Conservation (phyloP, 2,113 vertebrate species). For the Anoura caudifer region DNA sequence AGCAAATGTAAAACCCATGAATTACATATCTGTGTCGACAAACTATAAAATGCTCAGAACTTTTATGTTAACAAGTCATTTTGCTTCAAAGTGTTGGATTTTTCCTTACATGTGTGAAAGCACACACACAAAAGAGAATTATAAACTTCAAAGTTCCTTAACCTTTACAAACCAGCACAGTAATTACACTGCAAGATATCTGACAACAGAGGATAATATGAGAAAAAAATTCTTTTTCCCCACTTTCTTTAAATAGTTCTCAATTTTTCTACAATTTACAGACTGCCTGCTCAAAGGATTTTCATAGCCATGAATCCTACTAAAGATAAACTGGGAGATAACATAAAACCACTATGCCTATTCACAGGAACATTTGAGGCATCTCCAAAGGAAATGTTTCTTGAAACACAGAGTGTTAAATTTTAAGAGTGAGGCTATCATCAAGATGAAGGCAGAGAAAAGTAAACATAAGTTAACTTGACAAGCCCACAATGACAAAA, state of each 20-base stretch:
- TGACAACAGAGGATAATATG: neutral
- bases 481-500: constrained; percentile 32
- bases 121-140: neutral
- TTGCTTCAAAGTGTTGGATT: neutral
- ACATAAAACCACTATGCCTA: constrained; percentile 52
- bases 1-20: constrained; percentile 34
- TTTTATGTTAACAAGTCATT: constrained; percentile 22
- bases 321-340: constrained; percentile 67
- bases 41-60: constrained; percentile 3
- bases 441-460: constrained; percentile 42
- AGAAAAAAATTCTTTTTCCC: neutral
- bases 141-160: constrained; percentile 44
- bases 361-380: constrained; percentile 51
- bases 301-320: constrained; percentile 34
- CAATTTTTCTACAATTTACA: constrained; percentile 46
- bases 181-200: constrained; percentile 53
- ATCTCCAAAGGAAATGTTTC: constrained; percentile 64
- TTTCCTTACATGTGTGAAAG: neutral
- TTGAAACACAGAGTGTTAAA: constrained; percentile 49
- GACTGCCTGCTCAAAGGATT: constrained; percentile 39
- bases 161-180: constrained; percentile 52
- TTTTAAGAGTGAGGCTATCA: constrained; percentile 48
- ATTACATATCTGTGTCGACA: neutral
- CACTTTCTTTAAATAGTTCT: constrained; percentile 47
- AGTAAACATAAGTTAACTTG: constrained; percentile 43